phyloP scores from a whole-genome alignment of 2,797 vertebrate genomes.

The Coregonus ussuriensis region DNA sequence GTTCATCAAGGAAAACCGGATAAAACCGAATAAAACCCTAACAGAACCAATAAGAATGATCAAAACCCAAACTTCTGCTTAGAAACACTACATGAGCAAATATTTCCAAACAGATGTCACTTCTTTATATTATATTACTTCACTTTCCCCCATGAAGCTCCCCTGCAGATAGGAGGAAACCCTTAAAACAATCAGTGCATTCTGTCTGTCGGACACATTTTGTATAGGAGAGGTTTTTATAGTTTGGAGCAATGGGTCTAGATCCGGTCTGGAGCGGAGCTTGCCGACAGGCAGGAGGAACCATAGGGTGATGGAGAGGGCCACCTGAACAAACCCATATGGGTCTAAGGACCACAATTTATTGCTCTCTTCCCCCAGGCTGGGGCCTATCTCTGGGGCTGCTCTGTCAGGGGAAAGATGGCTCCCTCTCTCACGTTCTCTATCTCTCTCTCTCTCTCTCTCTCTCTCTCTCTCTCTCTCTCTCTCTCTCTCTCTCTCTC shows the following conservation, averaged over 20 bases:
- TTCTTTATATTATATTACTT: too few relatives aligned
- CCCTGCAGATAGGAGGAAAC: constrained; percentile 58
- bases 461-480: constrained; percentile 22
- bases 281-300: constrained; percentile 5
- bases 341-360: constrained; percentile 68
- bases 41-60: constrained; percentile 52
- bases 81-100: constrained; percentile 28
- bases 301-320: constrained; percentile 65
- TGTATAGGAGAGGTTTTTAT: constrained; percentile 48
- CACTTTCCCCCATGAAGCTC: constrained; percentile 13
- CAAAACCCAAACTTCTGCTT: constrained; percentile 42
- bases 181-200: constrained; percentile 64
- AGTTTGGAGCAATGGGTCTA: constrained; percentile 35
- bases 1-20: background rate
- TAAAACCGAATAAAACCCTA: background rate
- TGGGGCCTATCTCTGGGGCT: constrained; percentile 61
- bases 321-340: constrained; percentile 79
- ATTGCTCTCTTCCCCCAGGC: constrained; percentile 65
- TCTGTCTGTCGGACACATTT: constrained; percentile 55
- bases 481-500: constrained; percentile 49
- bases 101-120: constrained; percentile 51
- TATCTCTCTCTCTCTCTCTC: background rate
- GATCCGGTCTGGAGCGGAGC: constrained; percentile 5
- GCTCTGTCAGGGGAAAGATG: constrained; percentile 46
- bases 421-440: constrained; percentile 10